phyloP scores from a whole-genome alignment of 1,140 invertebrate genomes.

The Hylaeus volcanicus region DNA sequence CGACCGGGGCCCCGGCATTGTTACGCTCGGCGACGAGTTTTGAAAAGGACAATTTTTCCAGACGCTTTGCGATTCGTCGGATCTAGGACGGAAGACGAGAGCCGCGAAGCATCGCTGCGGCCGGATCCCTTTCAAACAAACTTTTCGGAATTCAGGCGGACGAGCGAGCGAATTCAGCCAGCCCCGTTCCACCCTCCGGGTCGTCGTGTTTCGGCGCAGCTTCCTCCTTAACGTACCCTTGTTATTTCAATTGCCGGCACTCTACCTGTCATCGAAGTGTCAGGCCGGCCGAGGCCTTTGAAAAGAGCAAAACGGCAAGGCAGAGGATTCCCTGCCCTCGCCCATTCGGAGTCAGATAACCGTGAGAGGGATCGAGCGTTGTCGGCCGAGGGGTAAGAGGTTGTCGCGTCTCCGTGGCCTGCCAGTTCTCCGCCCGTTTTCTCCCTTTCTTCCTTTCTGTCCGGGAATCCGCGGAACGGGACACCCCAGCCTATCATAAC shows the following conservation, averaged over 20 bases:
- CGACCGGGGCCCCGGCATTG: conserved; percentile 13
- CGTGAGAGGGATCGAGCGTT: conserved; percentile 54
- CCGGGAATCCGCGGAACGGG: conserved; percentile 48
- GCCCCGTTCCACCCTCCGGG: background rate
- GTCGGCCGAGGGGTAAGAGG: conserved; percentile 13
- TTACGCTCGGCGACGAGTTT: conserved; percentile 26
- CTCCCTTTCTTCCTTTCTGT: conserved; percentile 8
- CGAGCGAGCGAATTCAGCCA: background rate
- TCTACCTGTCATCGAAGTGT: conserved; percentile 64
- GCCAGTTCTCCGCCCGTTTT: background rate
- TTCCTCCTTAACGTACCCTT: conserved; percentile 54
- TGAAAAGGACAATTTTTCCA: conserved; percentile 60
- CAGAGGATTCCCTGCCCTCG: conserved; percentile 41
- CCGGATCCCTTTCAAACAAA: conserved; percentile 55
- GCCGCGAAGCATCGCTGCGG: conserved; percentile 27
- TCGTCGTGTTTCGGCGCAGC: background rate
- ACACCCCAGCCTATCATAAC: conserved; percentile 57
- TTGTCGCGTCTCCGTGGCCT: conserved; percentile 3
- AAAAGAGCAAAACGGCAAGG: conserved; percentile 61
- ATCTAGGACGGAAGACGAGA: conserved; percentile 55
- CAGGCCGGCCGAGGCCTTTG: conserved; percentile 28
- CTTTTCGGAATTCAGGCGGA: conserved; percentile 33
- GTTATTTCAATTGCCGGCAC: conserved; percentile 65
- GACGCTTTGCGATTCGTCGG: conserved; percentile 43
- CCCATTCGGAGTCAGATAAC: conserved; percentile 59